Evolutionary conservation across 2,888 invertebrate genomes (phyloP).

Genomic region (Flexamia atlantica): DNA sequence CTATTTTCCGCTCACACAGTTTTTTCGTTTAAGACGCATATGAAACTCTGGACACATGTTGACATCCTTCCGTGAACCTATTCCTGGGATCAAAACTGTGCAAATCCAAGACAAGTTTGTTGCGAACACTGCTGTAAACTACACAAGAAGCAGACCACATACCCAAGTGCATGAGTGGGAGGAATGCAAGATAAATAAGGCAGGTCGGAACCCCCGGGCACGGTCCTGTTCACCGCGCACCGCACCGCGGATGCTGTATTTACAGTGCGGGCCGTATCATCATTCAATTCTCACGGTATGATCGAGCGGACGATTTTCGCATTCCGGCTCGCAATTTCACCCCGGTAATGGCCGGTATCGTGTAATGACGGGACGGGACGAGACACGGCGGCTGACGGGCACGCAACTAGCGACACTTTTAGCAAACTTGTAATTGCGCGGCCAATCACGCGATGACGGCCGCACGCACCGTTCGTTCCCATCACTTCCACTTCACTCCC

Average conservation of each 20-base stretch:
- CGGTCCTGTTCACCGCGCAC: not conserved
- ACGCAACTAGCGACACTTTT: conserved; percentile 58
- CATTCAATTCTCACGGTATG: conserved; percentile 56
- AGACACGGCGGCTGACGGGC: conserved; percentile 33
- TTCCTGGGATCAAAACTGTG: no score
- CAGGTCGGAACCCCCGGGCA: conserved; percentile 4
- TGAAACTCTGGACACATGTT: no score
- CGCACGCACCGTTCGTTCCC: not conserved
- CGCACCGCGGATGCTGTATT: conserved; percentile 7
- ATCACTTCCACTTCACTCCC: conserved; percentile 27
- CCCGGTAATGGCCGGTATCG: conserved; percentile 44
- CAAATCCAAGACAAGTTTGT: no score
- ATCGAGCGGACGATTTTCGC: conserved; percentile 51
- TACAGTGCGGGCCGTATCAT: conserved; percentile 46
- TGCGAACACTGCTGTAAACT: no score
- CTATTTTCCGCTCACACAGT: no score
- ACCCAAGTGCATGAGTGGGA: not conserved
- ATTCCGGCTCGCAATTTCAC: conserved; percentile 53
- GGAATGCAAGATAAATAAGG: not conserved
- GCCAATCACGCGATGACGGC: conserved; percentile 39
- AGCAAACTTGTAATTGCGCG: conserved; percentile 57
- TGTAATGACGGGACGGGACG: conserved; percentile 48
- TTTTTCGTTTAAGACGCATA: no score
- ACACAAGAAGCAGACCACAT: not conserved
- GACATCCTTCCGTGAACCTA: no score